Base-by-base conservation (phyloP, 2,797 vertebrate species). In the Melanogrammus aeglefinus region DNA sequence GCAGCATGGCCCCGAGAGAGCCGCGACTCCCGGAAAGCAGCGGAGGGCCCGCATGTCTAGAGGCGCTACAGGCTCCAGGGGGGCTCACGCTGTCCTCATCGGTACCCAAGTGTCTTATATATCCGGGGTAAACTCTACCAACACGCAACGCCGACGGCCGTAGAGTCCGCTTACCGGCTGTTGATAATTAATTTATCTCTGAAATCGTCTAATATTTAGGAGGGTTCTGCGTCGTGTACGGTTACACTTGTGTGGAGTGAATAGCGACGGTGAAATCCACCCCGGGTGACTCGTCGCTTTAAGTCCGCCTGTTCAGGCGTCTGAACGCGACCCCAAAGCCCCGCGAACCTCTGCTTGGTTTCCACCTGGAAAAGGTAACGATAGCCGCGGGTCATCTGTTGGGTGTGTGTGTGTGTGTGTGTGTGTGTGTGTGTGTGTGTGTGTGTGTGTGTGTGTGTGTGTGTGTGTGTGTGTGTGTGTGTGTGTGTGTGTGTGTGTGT, bases 141-240 rank as follows among this genome's bases (percentile, higher is more conserved):
- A 87, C 73, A 85, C 89, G 89, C 90, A 90, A 85, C 91, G 86
- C 73, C 38, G 9, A 39, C 82, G 41, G 78, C 77, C 75, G 38
- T 82, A 82, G 89, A 85, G 88, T 91, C 90, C 92, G 89, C 91
- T 94, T 90, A 95, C 95, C 95, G 94, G 93, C 94, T 95, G 95
- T 57, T 93, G 92, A 95, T 92, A 90, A 92, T 86, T 82, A 89
- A 84, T 91, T 93, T 92, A 91, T 84, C 83, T 41, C 78, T 81
- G 78, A 84, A 84, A 88, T 88, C 86, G 81, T 92, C 76, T 92
- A 92, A 92, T 93, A 92, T 92, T 94, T 93, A 94, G 86, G 91
- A 86, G 86, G 85, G 88, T 86, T 84, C 88, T 76, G 29, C 74
- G 75, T 81, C 33, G 78, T 16, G 66, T 95, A 88, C 21, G 87